Evolutionary conservation across 2,797 vertebrate species (phyloP), one percentile per base, ranked within the genome.

Genomic region (Carcharodon carcharias): DNA sequence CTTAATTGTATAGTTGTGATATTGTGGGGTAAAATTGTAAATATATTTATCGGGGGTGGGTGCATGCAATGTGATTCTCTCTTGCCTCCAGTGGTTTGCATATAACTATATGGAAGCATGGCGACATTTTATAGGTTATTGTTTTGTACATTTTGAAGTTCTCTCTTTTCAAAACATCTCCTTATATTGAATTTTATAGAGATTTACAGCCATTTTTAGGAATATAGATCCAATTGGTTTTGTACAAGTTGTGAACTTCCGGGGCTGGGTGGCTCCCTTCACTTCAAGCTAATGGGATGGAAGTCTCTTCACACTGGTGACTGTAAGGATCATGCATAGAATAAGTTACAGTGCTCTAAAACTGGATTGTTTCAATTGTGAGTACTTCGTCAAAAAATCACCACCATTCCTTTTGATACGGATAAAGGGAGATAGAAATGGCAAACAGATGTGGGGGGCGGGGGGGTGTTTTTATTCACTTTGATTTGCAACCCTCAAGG

Each of bases 61-160:
- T 73, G 94, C 94, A 95, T 95, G 94, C 69, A 95, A 71, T 95
- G 50, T 95, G 69, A 77, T 77, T 77, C 56, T 95, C 28, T 58
- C 69, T 77, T 95, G 69, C 50, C 69, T 50, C 26, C 9, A 56
- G 3, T 95, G 40, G 61, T 95, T 95, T 95, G 28, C 58, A 58
- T 95, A n/a, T 93, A 65, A 45, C 80, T 67, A 67, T 28, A 26
- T n/a, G 28, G 28, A 77, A 95, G 54, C 50, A 77, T 54, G 69
- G 28, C 54, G 35, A 77, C 94, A 95, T 95, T 95, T 95, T 95
- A 77, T 77, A 95, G 69, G 31, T 35, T n/a, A 73, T 77, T 73
- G 94, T 95, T 95, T 31, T 56, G 50, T 54, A 95, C 67, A 73
- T 56, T 69, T n/a, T 56, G 71, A 95, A 92, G 31, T 92, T 92